Evolutionary conservation across 2,888 invertebrate species (phyloP), one percentile per base, ranked within the genome.

Genomic region (Nesidiocoris tenuis): DNA sequence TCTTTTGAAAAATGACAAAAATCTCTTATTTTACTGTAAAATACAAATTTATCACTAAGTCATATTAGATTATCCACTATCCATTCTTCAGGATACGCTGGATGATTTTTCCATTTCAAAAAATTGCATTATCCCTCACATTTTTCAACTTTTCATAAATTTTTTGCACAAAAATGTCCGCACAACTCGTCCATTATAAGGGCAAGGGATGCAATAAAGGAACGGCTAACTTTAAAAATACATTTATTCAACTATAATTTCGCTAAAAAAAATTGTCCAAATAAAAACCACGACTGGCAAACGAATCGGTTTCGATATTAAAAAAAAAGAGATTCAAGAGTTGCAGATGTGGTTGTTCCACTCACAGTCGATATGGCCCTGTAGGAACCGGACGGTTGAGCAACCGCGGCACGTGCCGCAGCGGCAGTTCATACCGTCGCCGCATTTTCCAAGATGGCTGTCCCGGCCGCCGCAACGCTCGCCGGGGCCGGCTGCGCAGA

Each of bases 321-420:
- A 12, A 39, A 39, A 39, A 7, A 39, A 39, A 12, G 39, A 39
- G 39, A 39, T 59, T 65, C n/a, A 65, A 24, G 66, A 63, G 57
- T 54, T 56, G 70, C 77, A 77, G 19, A 77, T 63, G 54, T 64
- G 77, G 39, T 61, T 64, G 9, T 63, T 77, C 57, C 68, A 68
- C 17, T 77, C 76, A 72, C 77, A 77, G 9, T 75, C 72, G 63
- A 77, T 66, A 61, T 70, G 56, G 0, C 77, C 77, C n/a, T 57
- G 9, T 19, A 61, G 22, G 3, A 77, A 68, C 16, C 67, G 64
- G 21, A 57, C 67, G 56, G 66, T 72, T 12, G 75, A 75, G 23
- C 77, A 77, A 1, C 77, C 77, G 21, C 71, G 19, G 67, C 77
- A 77, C 19, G 63, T 76, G n/a, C 77, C 77, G 59, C 77, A 72